Evolutionary conservation across 2,888 invertebrate genomes (phyloP), one percentile per base, ranked within the genome.

Genomic region (Eupeodes luniger): DNA sequence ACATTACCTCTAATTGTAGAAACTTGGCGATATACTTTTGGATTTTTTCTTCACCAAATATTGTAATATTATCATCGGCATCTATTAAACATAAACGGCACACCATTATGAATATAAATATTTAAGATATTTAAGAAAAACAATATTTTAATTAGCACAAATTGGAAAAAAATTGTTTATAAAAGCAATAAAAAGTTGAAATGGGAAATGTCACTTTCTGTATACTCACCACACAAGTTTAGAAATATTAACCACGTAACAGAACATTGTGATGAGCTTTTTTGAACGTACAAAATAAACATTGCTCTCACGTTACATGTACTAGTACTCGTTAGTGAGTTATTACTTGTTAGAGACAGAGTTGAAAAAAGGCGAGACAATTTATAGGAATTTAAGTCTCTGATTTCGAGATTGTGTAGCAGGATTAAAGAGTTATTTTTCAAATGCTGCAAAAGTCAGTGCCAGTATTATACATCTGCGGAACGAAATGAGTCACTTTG

Each of bases 81-180:
- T 78, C 57, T 5, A 16, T 64, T 57, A 88, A 85, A 79, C 88
- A 88, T 16, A 88, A 81, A 61, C 88, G 88, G 12, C 88, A 88
- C 12, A 81, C 40, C 88, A 88, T 88, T 69, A 10, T 57, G 36
- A 55, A 3, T 27, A 44, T 44, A 4, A 49, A 62, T n/a, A 47
- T 59, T 59, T 27, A 59, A 16, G 6, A 14, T 6, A 4, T 9
- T 1, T 6, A 0, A n/a, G 47, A 10, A 40, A 62, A 34, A 51
- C 70, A 66, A 47, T 34, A 19, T 40, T 11, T 59, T 59, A 27
- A 27, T 27, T 3, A 40, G 16, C 12, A 10, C 40, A n/a, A 61
- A 0, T n/a, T 4, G 40, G 5, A 19, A 61, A 6, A 62, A 62
- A 62, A 16, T 62, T 62, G 62, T 62, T 62, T 62, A 62, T 62